Conservation (phyloP, 2,113 vertebrate genomes). For the Pluvialis apricaria region DNA sequence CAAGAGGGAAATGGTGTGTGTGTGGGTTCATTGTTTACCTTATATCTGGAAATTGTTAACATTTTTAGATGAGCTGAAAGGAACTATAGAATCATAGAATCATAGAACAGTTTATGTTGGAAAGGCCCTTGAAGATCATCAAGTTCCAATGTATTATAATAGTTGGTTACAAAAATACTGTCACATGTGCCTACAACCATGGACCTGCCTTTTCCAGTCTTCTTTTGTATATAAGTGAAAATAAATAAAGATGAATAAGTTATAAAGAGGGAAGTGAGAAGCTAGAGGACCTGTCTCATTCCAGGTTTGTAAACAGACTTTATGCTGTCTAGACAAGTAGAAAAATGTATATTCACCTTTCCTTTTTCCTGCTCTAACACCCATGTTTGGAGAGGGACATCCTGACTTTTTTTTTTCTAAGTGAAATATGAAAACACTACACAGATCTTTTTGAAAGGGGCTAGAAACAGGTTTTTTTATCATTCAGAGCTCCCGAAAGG, state of each 20-base stretch:
- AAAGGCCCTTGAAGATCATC: too few relatives aligned
- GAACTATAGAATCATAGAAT: neutral
- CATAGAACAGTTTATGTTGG: too few relatives aligned
- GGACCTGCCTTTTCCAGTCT: neutral
- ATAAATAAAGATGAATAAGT: neutral
- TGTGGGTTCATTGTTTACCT: neutral
- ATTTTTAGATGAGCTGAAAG: neutral
- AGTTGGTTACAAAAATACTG: neutral
- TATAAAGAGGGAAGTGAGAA: neutral
- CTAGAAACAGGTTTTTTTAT: constrained; percentile 69
- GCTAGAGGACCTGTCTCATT: neutral
- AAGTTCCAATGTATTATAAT: neutral
- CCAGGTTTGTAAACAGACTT: constrained; percentile 53
- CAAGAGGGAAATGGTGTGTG: neutral
- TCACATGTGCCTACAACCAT: neutral
- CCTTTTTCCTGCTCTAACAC: constrained; percentile 73
- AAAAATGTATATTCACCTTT: constrained; percentile 67
- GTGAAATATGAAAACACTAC: constrained; percentile 52
- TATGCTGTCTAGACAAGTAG: constrained; percentile 56
- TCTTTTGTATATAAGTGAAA: neutral
- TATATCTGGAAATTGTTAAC: neutral
- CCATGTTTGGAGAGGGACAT: constrained; percentile 74
- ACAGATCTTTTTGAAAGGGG: constrained; percentile 38
- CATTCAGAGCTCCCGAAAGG: constrained; percentile 67
- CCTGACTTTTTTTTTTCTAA: constrained; percentile 55